A percentile compares a stretch with the other conserved stretches of the same genome.
These are phyloP conservation scores for Boloria selene DNA, from an alignment of 2,888 invertebrate genomes.

Conservation along the genomic window DNA sequence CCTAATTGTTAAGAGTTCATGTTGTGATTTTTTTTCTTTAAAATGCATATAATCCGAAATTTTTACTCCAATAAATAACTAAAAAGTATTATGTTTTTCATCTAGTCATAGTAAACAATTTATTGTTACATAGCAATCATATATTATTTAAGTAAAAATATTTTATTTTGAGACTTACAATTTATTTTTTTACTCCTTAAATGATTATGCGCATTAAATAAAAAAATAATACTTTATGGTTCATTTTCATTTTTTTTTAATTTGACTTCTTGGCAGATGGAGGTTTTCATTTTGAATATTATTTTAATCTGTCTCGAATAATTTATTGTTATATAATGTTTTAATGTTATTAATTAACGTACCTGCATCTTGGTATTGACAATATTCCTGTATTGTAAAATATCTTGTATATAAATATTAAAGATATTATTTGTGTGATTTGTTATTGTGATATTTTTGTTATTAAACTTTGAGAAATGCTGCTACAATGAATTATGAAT, in stretches of 20 bases:
- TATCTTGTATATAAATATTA: constrained; percentile 36
- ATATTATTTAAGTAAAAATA: constrained; percentile 3
- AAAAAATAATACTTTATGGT: no score
- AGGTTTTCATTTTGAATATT: background rate
- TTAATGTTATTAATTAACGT: constrained; percentile 43
- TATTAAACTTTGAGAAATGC: constrained; percentile 23
- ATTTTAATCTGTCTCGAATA: constrained; percentile 1
- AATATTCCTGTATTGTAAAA: constrained; percentile 58
- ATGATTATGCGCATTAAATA: no score
- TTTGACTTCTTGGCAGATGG: no score
- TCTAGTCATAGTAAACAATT: constrained; percentile 4
- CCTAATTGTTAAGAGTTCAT: constrained; percentile 5
- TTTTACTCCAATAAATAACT: background rate
- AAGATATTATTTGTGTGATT: constrained; percentile 40
- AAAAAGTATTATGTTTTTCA: constrained; percentile 3
- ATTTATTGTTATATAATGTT: background rate
- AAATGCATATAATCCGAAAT: constrained; percentile 4
- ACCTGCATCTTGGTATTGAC: constrained; percentile 72
- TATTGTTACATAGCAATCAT: no score
- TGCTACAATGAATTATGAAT: constrained; percentile 3
- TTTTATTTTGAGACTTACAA: constrained; percentile 1
- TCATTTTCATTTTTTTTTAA: no score
- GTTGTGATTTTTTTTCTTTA: background rate
- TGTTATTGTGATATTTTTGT: constrained; percentile 40
- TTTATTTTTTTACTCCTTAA: no score